Evolutionary conservation across 2,797 vertebrate species (phyloP).

Genomic region (Eospalax fontanierii): DNA sequence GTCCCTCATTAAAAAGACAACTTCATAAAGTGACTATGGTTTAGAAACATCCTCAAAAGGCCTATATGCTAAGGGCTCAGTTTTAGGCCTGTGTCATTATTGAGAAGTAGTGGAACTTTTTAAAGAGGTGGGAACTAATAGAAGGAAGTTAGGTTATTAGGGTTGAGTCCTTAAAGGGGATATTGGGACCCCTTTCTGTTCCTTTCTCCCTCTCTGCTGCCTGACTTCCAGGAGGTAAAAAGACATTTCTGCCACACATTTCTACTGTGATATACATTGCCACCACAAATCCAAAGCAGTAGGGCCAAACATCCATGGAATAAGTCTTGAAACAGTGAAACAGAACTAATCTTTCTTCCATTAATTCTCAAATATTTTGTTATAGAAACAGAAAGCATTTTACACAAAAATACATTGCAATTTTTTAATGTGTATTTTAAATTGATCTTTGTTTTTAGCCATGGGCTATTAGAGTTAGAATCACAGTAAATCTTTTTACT

Average conservation of each 20-base stretch:
- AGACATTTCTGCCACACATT: not conserved
- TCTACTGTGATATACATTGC: not conserved
- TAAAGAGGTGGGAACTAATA: not conserved
- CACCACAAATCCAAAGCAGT: not conserved
- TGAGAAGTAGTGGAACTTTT: not conserved
- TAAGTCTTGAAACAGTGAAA: not conserved
- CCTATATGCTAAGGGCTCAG: not conserved
- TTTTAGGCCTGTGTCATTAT: not conserved
- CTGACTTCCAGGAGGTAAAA: not conserved
- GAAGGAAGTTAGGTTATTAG: not conserved
- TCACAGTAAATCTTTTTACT: constrained; percentile 16
- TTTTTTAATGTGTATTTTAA: constrained; percentile 23
- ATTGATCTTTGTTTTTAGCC: not conserved
- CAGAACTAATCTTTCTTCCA: not conserved
- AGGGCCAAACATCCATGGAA: not conserved
- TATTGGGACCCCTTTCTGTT: not conserved
- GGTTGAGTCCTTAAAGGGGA: not conserved
- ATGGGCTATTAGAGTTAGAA: not conserved
- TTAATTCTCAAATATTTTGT: not conserved
- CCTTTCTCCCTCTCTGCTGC: no score
- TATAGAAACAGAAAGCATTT: not conserved
- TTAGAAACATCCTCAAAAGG: not conserved
- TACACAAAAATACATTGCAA: not conserved
- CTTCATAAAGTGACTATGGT: constrained; percentile 12
- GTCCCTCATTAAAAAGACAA: constrained; percentile 5